Evolutionary conservation across 2,797 vertebrate genomes (phyloP).

Genomic region (Cyprinodon diabolis): DNA sequence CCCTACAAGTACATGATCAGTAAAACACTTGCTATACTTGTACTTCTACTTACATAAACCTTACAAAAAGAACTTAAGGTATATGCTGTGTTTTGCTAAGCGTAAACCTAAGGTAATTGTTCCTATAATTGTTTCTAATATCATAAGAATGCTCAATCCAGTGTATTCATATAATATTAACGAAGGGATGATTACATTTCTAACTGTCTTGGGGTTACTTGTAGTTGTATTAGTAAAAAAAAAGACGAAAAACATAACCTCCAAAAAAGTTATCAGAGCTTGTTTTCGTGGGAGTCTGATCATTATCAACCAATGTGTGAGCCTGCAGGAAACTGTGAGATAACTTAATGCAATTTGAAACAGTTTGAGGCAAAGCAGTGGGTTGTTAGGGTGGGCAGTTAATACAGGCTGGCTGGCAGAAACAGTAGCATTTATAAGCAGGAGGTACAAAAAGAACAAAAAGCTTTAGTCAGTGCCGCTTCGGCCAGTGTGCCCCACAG

Average conservation of each 20-base stretch:
- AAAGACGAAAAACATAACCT: slow-evolving; percentile 21
- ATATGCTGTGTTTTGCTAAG: too few species aligned
- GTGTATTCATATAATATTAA: slow-evolving; percentile 30
- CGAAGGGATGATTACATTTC: slow-evolving; percentile 23
- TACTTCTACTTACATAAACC: too few species aligned
- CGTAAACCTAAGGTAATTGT: neutral
- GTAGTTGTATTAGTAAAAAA: slow-evolving; percentile 33
- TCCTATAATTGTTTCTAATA: neutral
- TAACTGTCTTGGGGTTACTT: slow-evolving; percentile 22
- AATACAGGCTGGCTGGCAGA: slow-evolving; percentile 60
- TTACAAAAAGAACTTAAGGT: too few species aligned
- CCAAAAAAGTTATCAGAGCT: slow-evolving; percentile 41
- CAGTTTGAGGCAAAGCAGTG: slow-evolving; percentile 55
- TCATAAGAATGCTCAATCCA: neutral
- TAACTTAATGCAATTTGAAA: slow-evolving; percentile 64
- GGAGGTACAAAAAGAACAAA: slow-evolving; percentile 6
- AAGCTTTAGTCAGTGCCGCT: slow-evolving; percentile 40
- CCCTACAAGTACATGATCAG: too few species aligned
- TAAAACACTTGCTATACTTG: too few species aligned
- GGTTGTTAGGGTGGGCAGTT: slow-evolving; percentile 61
- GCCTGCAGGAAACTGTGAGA: slow-evolving; percentile 48
- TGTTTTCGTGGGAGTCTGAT: slow-evolving; percentile 39
- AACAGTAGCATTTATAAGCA: slow-evolving; percentile 37
- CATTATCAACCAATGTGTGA: slow-evolving; percentile 47
- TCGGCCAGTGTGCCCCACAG: slow-evolving; percentile 50